Evolutionary conservation across 2,888 invertebrate genomes (phyloP), one percentile per base, ranked within the genome.

Genomic region (Sphecodes monilicornis): DNA sequence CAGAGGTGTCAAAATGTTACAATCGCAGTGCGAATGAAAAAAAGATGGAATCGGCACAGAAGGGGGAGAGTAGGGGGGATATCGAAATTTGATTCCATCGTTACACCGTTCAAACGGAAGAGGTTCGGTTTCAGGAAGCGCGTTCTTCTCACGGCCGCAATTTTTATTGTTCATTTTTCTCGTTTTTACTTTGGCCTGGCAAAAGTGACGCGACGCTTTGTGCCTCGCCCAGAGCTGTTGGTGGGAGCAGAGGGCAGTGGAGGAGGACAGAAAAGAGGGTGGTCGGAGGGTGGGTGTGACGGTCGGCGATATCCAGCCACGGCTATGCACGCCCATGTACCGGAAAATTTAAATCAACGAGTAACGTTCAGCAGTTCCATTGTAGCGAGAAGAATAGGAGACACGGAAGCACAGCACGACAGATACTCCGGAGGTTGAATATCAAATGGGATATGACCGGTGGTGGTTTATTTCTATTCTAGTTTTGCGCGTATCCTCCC

Each of bases 291-390:
- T 16, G 46, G 1, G 39, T 60, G 32, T 29, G 29, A 60, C 29
- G 74, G 66, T 29, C 32, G 29, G 66, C 46, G 89, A 89, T 89
- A 87, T 66, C 68, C 80, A 82, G 82, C 74, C 73, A 80, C 54
- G 72, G 75, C 70, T 69, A 68, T 80, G 84, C 81, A 77, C 85
- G 80, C 60, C 80, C 79, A 79, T 85, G 83, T 85, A 85, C 90
- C 89, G 90, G 90, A 90, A 90, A 90, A 90, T 90, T 90, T 90
- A 90, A 90, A 90, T 90, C 89, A 90, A 86, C 88, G 89, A 89
- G 89, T 90, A 90, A 86, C 90, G 88, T 90, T 89, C 90, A 90
- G 90, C 90, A 90, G 90, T 89, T 88, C 87, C 84, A 89, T 90
- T 89, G 90, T 90, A 90, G 89, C 86, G 87, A 80, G 87, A 90